Base-by-base conservation (phyloP, 2,888 invertebrate genomes). In the Physocephala rufipes region DNA sequence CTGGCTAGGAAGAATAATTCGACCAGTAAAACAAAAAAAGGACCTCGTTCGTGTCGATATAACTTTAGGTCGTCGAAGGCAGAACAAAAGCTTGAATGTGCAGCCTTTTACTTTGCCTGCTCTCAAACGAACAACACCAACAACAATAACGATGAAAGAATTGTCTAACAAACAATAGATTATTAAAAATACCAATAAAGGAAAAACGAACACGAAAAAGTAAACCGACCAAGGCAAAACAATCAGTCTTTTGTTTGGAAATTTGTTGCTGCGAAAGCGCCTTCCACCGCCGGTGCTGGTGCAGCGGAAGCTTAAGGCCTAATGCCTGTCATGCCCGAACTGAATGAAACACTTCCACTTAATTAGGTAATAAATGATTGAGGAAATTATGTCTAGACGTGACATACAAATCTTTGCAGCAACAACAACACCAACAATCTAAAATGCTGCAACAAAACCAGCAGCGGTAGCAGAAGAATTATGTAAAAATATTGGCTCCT, bases 361-460 rank as follows among this genome's bases (percentile, higher is more conserved):
- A 85, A 85, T 85, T 85, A 83, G 82, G 82, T 84, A 84, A 84
- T 85, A 84, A 84, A 85, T 84, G 85, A 84, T 84, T 84, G 85
- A 84, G 81, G 84, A 85, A 84, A 85, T 85, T 84, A 85, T 84
- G 84, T 85, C 84, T 85, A 84, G 85, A 85, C 85, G 85, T 85
- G 85, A 85, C 83, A 80, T 78, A 79, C 82, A 85, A 84, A 82
- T 78, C 80, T 79, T 84, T 81, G 77, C 76, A 75, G 71, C 71
- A 74, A 73, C 53, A 73, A 19, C 45, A 30, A 58, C 51, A 28
- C 1, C n/a, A 59, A 19, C 47, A 63, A 21, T 4, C 5, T 7
- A 4, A 62, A 62, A 12, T 15, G 16, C 24, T 13, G 36, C 43
- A 36, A 26, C 19, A 21, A 19, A 62, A n/a, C n/a, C 36, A 36